phyloP scores from a whole-genome alignment of 2,113 vertebrate genomes.

The Melanocharis versteri region DNA sequence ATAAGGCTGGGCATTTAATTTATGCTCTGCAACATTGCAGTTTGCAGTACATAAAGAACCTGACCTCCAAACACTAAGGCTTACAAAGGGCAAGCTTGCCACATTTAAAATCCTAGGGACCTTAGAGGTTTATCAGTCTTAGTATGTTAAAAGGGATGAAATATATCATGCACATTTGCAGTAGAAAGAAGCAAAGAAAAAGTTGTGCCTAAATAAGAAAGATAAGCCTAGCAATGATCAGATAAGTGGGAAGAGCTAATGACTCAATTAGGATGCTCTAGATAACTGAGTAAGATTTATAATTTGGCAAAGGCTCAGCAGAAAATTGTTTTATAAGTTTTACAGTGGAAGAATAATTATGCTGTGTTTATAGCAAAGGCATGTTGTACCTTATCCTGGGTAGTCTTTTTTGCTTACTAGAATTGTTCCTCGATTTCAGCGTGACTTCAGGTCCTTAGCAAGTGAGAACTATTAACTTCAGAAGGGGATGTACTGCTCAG shows the following conservation, averaged over 20 bases:
- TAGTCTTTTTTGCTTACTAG: not conserved
- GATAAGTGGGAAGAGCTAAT: not conserved
- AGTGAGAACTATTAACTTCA: not conserved
- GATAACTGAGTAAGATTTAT: conserved; percentile 12
- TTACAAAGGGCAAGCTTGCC: not conserved
- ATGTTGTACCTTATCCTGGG: not conserved
- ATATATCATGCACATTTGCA: not conserved
- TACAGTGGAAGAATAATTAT: not conserved
- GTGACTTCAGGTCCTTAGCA: not conserved
- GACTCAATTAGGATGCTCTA: not conserved
- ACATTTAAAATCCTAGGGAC: not conserved
- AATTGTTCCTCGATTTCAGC: not conserved
- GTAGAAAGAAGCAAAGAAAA: not conserved
- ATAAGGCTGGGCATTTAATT: not conserved
- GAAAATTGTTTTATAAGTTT: not conserved
- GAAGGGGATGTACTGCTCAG: not conserved
- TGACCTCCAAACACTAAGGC: not conserved
- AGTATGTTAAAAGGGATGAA: not conserved
- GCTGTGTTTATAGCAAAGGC: not conserved
- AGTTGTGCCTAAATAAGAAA: not conserved
- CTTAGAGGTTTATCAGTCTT: not conserved
- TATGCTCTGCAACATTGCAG: not conserved
- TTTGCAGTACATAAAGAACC: not conserved
- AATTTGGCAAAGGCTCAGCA: not conserved
- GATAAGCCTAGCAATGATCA: not conserved